phyloP scores from a whole-genome alignment of 1,140 invertebrate species.

The Lasioglossum baleicum region DNA sequence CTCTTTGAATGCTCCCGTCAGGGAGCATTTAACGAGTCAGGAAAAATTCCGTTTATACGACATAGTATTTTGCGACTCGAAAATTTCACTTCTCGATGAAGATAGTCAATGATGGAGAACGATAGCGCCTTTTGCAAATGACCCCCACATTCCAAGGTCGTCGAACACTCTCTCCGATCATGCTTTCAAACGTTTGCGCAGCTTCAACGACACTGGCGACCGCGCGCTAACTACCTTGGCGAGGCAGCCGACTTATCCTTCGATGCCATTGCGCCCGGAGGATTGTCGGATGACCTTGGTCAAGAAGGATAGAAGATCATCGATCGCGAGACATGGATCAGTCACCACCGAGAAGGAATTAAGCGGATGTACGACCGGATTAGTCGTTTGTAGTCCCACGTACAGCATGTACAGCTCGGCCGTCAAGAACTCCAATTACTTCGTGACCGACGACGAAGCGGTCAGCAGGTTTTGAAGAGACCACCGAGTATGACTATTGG shows the following conservation, averaged over 20 bases:
- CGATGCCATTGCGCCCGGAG: conserved; percentile 76
- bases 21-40: too few species aligned
- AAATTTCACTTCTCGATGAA: too few species aligned
- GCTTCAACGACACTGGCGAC: conserved; percentile 78
- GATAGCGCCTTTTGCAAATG: not conserved
- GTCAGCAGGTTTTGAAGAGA: conserved; percentile 75
- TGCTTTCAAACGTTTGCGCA: conserved; percentile 60
- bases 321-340: conserved; percentile 68
- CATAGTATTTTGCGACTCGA: too few species aligned
- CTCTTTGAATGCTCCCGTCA: too few species aligned
- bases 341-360: conserved; percentile 70
- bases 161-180: conserved; percentile 46
- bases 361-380: conserved; percentile 56
- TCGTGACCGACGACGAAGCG: conserved; percentile 76
- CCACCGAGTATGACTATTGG: not conserved
- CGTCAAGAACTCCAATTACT: conserved; percentile 74
- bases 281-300: conserved; percentile 74
- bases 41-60: too few species aligned
- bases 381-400: conserved; percentile 73
- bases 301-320: conserved; percentile 70
- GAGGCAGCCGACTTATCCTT: conserved; percentile 76
- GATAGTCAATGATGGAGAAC: not conserved
- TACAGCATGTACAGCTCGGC: conserved; percentile 76
- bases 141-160: not conserved
- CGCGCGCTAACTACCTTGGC: conserved; percentile 75